These are phyloP conservation scores for Aplidium turbinatum DNA, from an alignment of 23 tunicate species.

Conservation along the genomic window DNA sequence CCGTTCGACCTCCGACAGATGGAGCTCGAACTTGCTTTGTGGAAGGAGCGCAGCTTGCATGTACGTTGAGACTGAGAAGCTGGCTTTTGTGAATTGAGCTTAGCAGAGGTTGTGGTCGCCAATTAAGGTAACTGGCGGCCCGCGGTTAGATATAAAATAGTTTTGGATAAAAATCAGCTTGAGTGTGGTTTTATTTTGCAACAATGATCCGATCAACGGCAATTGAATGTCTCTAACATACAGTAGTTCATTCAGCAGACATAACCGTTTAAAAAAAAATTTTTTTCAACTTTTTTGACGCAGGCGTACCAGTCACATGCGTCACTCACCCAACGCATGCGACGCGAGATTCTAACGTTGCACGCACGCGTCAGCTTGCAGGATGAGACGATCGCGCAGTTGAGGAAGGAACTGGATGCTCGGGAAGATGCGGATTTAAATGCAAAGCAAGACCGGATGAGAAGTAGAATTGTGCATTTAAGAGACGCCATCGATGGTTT, in stretches of 20 bases:
- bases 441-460: slow-evolving; percentile 18
- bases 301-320: slow-evolving; percentile 70
- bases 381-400: slow-evolving; percentile 37
- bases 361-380: slow-evolving; percentile 55
- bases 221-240: too few species aligned
- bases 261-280: too few species aligned
- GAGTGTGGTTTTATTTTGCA: too few species aligned
- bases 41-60: slow-evolving; percentile 68
- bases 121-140: too few species aligned
- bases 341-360: slow-evolving; percentile 55
- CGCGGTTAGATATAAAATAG: too few species aligned
- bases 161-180: too few species aligned
- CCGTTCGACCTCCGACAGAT: slow-evolving; percentile 54
- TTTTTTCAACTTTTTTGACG: too few species aligned
- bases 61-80: slow-evolving; percentile 6
- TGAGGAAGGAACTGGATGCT: slow-evolving; percentile 36
- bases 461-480: slow-evolving; percentile 11
- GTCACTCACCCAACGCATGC: slow-evolving; percentile 49
- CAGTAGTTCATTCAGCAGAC: too few species aligned
- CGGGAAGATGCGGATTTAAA: slow-evolving; percentile 7
- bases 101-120: too few species aligned
- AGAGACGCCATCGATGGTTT: slow-evolving; percentile 18
- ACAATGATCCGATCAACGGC: too few species aligned
- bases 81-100: too few species aligned
- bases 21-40: slow-evolving; percentile 60